Conservation (phyloP, 2,888 invertebrate species). For the Agelastica alni region DNA sequence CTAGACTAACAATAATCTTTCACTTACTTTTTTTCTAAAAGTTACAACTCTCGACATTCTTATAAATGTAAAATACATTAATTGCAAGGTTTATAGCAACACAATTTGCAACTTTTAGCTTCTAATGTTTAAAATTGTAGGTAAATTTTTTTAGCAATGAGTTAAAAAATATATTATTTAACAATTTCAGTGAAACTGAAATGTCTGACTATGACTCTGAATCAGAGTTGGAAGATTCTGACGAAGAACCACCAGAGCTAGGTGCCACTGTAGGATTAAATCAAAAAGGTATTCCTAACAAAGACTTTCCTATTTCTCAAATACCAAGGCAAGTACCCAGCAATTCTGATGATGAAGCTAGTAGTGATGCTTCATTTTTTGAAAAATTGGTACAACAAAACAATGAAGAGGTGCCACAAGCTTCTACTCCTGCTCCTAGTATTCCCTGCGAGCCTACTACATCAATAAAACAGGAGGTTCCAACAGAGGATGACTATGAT, state of each 20-base stretch:
- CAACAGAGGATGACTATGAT: slow-evolving; percentile 55
- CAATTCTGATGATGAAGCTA: slow-evolving; percentile 49
- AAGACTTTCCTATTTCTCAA: slow-evolving; percentile 15
- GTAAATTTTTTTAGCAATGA: not conserved
- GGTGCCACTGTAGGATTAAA: slow-evolving; percentile 31
- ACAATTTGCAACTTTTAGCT: too few species aligned
- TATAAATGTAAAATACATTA: too few species aligned
- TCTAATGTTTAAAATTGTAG: too few species aligned
- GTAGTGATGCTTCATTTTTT: slow-evolving; percentile 52
- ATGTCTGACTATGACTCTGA: slow-evolving; percentile 54
- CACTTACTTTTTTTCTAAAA: too few species aligned
- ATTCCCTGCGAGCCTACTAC: slow-evolving; percentile 7
- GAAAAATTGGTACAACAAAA: slow-evolving; percentile 51
- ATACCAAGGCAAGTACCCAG: slow-evolving; percentile 12
- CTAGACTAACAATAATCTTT: too few species aligned
- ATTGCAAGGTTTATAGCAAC: too few species aligned
- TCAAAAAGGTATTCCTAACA: slow-evolving; percentile 32
- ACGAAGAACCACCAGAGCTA: slow-evolving; percentile 53
- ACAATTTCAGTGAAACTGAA: slow-evolving; percentile 49
- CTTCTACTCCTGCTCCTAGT: slow-evolving; percentile 26
- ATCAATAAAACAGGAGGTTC: slow-evolving; percentile 26
- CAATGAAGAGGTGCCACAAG: slow-evolving; percentile 25
- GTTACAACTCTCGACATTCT: too few species aligned
- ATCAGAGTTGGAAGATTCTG: slow-evolving; percentile 53
- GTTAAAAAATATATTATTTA: slow-evolving; percentile 3